Conservation (phyloP, 1,140 invertebrate species). For the Tetramorium alpestre region DNA sequence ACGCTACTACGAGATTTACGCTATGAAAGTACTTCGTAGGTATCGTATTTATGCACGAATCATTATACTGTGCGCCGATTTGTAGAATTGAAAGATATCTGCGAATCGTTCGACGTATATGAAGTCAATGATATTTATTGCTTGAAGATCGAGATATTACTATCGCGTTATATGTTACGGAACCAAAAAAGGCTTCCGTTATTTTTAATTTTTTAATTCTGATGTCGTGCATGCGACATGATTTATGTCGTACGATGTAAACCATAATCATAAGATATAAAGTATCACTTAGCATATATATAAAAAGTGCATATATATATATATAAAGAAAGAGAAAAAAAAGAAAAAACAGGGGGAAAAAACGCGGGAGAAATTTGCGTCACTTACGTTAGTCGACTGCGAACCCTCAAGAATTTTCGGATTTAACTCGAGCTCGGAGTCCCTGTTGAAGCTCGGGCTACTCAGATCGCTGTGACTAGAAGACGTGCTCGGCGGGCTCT, state of each 20-base stretch:
- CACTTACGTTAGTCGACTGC: slow-evolving; percentile 79
- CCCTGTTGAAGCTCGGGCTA: slow-evolving; percentile 89
- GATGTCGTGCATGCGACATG: slow-evolving; percentile 24
- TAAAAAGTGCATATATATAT: slow-evolving; percentile 26
- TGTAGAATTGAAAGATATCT: background rate
- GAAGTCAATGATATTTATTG: background rate
- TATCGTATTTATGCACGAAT: slow-evolving; percentile 12
- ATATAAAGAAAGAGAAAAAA: background rate
- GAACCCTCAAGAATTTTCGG: slow-evolving; percentile 80
- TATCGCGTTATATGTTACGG: background rate
- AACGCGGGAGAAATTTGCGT: background rate
- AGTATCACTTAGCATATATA: slow-evolving; percentile 31
- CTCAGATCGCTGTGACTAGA: slow-evolving; percentile 90
- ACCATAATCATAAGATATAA: slow-evolving; percentile 29
- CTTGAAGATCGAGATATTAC: background rate
- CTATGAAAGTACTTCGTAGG: background rate
- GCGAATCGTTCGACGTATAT: background rate
- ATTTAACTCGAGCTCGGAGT: slow-evolving; percentile 88
- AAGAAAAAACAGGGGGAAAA: background rate
- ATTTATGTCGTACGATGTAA: slow-evolving; percentile 26
- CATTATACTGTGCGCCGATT: slow-evolving; percentile 23
- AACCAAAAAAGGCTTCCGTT: background rate
- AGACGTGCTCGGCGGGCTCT: slow-evolving; percentile 89
- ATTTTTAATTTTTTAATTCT: slow-evolving; percentile 17
- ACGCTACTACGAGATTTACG: background rate